Evolutionary conservation across 2,888 invertebrate species (phyloP), one percentile per base, ranked within the genome.

Genomic region (Athrips mouffetella): DNA sequence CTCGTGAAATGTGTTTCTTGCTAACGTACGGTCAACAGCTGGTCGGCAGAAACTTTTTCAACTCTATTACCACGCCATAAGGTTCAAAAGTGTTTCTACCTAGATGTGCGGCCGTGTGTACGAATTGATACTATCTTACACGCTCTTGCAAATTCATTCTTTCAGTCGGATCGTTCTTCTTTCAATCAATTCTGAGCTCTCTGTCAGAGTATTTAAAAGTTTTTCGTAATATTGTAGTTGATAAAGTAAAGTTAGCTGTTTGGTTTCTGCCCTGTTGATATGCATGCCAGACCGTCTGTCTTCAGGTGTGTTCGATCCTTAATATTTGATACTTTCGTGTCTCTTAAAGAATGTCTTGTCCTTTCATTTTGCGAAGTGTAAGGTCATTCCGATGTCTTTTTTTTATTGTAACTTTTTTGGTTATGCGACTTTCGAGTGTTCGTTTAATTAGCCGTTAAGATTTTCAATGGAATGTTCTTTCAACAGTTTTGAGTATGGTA

Each of bases 271-370:
- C 71, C 70, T 76, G 71, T 79, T 80, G 80, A 79, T 78, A 79
- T 81, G 84, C 83, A 83, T 84, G 81, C 85, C 81, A 70, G 67
- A 72, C 65, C 70, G 79, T 76, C 75, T 75, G 69, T 59, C 73
- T 74, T 85, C 80, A 85, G 86, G 86, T 85, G 86, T 87, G 85
- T 79, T 67, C 76, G 78, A 76, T 75, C 77, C 74, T 73, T 82
- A 84, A 82, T 81, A 85, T 87, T 87, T 87, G 86, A 87, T 87
- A 83, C 86, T 82, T 87, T 87, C 84, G 85, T 87, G 85, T 79
- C 71, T 67, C 52, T 58, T 54, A 60, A 64, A 59, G 70, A 71
- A 70, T 73, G 72, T 70, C 71, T 70, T 66, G 67, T 67, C 60
- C 59, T 62, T 60, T 70, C 70, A 70, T 73, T 73, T 70, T 67